phyloP scores from a whole-genome alignment of 2,113 vertebrate genomes.

The Agelaius phoeniceus region DNA sequence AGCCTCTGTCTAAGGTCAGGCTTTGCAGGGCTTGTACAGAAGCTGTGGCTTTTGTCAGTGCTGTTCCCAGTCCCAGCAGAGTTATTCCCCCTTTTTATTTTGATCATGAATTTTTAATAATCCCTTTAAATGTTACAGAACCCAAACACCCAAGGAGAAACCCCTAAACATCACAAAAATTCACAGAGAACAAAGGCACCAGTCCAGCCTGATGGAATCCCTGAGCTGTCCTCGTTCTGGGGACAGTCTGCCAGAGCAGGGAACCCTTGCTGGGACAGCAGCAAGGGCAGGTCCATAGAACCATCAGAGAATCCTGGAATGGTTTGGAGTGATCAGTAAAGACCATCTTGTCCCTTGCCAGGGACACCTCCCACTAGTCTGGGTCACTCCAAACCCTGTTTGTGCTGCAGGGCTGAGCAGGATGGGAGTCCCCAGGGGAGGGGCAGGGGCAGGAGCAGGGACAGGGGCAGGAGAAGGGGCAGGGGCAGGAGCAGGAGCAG shows the following conservation, averaged over 20 bases:
- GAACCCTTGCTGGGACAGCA: not conserved
- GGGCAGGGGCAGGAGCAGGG: too few species aligned
- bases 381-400: not conserved
- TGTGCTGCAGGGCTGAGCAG: fast-evolving
- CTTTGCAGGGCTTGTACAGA: not conserved
- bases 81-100: not conserved
- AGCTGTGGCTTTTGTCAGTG: not conserved
- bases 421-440: not conserved
- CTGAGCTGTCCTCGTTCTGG: not conserved
- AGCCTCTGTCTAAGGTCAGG: not conserved
- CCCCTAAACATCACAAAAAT: not conserved
- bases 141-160: not conserved
- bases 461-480: too few species aligned
- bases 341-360: not conserved
- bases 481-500: too few species aligned
- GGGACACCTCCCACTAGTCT: not conserved
- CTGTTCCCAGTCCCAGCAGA: not conserved
- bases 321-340: not conserved
- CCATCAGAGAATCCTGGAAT: not conserved
- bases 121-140: not conserved
- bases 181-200: not conserved
- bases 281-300: not conserved
- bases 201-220: too few species aligned
- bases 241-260: not conserved
- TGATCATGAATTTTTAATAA: not conserved